A percentile compares a stretch with the other conserved stretches of the same genome.
phyloP scores from a whole-genome alignment of 2,888 invertebrate species.

The Thymelicus acteon region DNA sequence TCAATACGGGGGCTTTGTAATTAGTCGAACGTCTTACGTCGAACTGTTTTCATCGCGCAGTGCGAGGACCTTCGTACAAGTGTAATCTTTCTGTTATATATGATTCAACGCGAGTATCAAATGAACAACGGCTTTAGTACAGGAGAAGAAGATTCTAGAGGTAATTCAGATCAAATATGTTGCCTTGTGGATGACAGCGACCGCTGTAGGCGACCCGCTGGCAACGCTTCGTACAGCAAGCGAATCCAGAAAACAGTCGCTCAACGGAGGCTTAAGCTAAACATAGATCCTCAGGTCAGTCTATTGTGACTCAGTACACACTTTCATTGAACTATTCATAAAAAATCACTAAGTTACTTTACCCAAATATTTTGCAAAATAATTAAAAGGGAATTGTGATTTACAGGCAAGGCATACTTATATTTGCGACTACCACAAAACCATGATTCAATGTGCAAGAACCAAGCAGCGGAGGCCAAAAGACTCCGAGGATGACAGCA shows the following conservation, averaged over 20 bases:
- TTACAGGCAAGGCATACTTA: constrained; percentile 96
- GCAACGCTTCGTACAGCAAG: constrained; percentile 98
- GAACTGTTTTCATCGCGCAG: constrained; percentile 63
- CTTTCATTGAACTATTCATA: constrained; percentile 29
- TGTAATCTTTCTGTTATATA: constrained; percentile 76
- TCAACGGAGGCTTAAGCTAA: constrained; percentile 94
- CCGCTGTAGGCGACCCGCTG: constrained; percentile 94
- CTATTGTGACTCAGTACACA: constrained; percentile 1
- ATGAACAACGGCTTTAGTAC: constrained; percentile 96
- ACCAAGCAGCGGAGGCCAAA: constrained; percentile 93
- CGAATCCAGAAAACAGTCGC: constrained; percentile 98
- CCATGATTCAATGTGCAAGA: constrained; percentile 97
- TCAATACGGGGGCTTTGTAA: constrained; percentile 73
- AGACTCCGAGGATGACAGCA: constrained; percentile 97
- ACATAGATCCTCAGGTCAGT: constrained; percentile 88
- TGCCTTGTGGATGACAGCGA: constrained; percentile 96
- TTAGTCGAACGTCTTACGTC: constrained; percentile 57
- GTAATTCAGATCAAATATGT: constrained; percentile 95
- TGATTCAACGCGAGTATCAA: constrained; percentile 85
- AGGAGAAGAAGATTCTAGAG: constrained; percentile 95
- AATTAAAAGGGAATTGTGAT: constrained; percentile 34
- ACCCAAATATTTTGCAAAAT: constrained; percentile 11
- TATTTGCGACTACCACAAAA: constrained; percentile 98
- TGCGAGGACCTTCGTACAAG: constrained; percentile 65
- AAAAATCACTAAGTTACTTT: neutral